These are phyloP conservation scores for Hydrozoanthus gracilis DNA, from an alignment of 92 coral and sea anemone species.

Conservation along the genomic window DNA sequence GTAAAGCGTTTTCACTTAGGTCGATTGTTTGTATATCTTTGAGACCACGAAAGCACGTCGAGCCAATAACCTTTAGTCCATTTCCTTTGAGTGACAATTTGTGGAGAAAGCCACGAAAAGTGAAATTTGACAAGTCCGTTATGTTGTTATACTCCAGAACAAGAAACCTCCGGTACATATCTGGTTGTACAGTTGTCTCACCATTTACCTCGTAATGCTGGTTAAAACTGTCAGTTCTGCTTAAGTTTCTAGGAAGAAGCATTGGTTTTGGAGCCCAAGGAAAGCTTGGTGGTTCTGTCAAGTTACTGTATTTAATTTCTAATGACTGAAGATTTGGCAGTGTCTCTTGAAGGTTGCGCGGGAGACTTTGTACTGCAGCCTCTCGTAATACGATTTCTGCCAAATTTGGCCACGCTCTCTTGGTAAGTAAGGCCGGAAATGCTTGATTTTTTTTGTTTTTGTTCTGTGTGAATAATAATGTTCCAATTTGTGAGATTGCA, in stretches of 20 bases:
- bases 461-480: conserved; percentile 45
- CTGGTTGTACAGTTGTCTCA: conserved; percentile 23
- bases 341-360: conserved; percentile 36
- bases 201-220: conserved; percentile 45
- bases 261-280: conserved; percentile 56
- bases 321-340: conserved; percentile 80
- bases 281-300: conserved; percentile 67
- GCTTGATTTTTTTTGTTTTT: conserved; percentile 1
- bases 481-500: conserved; percentile 62
- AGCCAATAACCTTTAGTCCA: background rate
- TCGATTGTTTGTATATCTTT: background rate
- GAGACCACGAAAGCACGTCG: background rate
- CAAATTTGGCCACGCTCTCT: conserved; percentile 68
- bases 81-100: conserved; percentile 12
- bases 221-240: conserved; percentile 38
- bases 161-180: conserved; percentile 37
- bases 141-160: conserved; percentile 1
- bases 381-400: conserved; percentile 59
- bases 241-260: conserved; percentile 55
- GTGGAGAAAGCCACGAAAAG: background rate
- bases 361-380: conserved; percentile 50
- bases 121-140: background rate
- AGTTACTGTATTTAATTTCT: conserved; percentile 51
- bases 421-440: conserved; percentile 56
- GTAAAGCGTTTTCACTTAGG: background rate